Evolutionary conservation across 1,140 invertebrate genomes (phyloP), one percentile per base, ranked within the genome.

Genomic region (Maconellicoccus hirsutus): DNA sequence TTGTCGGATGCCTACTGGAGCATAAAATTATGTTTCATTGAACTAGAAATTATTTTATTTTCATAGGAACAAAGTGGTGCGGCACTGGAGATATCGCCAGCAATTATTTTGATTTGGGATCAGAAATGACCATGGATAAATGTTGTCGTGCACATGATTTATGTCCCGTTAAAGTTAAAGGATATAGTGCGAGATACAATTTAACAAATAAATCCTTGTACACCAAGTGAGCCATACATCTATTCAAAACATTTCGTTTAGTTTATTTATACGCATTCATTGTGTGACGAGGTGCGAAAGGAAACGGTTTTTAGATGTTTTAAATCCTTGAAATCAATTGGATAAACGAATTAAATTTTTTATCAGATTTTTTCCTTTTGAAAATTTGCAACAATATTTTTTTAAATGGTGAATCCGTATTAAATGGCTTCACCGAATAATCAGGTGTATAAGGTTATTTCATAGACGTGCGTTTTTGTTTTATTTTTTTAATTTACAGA

Each of bases 71-170:
- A 59, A 93, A 93, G 79, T 93, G 91, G 92, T 94, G 92, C 76
- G 92, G 92, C 1, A 86, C 88, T 0, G 91, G 91, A 0, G 91
- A 93, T 77, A 86, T 93, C 71, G 91, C 92, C 0, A 80, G 83
- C n/a, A 84, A 85, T 75, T 93, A 93, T 79, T 88, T 88, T 78
- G 90, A 94, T 78, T 81, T 94, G 63, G 92, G 92, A 23, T 79
- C 82, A 0, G 85, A 89, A 75, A 80, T 82, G 38, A 80, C 82
- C 21, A 84, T 93, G 71, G 92, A 94, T 79, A 85, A 86, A 73
- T 94, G 92, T 79, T 94, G 92, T 78, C 82, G 92, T 63, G 86
- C 85, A 1, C 92, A 95, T 78, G 92, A 94, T 80, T 82, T 93
- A 33, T 83, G 89, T 81, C 83, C 92, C 77, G 78, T 86, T 25